Evolutionary conservation across 2,888 invertebrate genomes (phyloP).

Genomic region (Apoda limacodes): DNA sequence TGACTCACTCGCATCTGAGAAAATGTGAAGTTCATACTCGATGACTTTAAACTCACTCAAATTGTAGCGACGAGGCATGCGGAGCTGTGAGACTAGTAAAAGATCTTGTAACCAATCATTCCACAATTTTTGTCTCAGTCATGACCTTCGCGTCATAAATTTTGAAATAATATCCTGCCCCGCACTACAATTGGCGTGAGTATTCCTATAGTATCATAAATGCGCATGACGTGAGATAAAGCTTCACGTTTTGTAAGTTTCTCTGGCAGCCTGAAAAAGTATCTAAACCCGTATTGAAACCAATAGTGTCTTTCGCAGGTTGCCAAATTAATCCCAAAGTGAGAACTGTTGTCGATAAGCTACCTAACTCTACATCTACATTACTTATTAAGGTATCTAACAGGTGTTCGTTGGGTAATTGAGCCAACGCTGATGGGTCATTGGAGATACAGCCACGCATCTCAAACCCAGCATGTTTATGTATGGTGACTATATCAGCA

Average conservation of each 20-base stretch:
- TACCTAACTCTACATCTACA: not conserved
- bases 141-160: slow-evolving; percentile 8
- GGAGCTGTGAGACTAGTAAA: slow-evolving; percentile 11
- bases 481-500: not conserved
- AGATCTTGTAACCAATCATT: not conserved
- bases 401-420: not conserved
- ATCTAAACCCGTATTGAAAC: not conserved
- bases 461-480: not conserved
- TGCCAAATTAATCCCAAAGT: not conserved
- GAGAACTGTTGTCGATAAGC: not conserved
- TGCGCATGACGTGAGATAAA: slow-evolving; percentile 19
- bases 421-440: slow-evolving; percentile 1
- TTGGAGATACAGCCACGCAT: slow-evolving; percentile 1
- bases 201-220: slow-evolving; percentile 25
- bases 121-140: slow-evolving; percentile 7
- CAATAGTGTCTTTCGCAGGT: not conserved
- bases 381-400: not conserved
- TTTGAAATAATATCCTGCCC: slow-evolving; percentile 6
- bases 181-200: slow-evolving; percentile 4
- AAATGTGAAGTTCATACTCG: slow-evolving; percentile 17
- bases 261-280: not conserved
- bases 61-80: slow-evolving; percentile 20
- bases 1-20: slow-evolving; percentile 8
- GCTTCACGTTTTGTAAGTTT: slow-evolving; percentile 6
- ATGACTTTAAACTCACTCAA: slow-evolving; percentile 17